phyloP scores from a whole-genome alignment of 2,113 vertebrate species.

The Phocoena sinus region DNA sequence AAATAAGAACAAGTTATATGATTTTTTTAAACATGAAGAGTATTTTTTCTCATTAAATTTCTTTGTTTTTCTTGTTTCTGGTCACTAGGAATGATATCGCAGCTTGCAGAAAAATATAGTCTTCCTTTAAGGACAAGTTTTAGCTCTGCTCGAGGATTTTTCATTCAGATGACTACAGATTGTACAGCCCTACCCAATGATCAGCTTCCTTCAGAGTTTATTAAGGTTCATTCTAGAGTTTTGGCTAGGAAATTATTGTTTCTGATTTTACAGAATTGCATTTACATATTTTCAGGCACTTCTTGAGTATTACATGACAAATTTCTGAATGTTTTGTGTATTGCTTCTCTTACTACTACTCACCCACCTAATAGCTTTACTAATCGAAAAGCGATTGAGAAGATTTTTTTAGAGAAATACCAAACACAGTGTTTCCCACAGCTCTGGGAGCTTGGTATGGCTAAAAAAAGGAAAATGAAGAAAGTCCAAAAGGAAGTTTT shows the following conservation, averaged over 20 bases:
- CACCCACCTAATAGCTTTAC: neutral
- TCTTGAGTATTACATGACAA: neutral
- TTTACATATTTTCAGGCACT: neutral
- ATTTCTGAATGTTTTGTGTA: neutral
- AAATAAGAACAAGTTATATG: conserved; percentile 5
- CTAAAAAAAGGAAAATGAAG: neutral
- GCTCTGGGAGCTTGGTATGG: neutral
- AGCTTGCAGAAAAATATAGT: conserved; percentile 88
- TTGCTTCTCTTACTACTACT: neutral
- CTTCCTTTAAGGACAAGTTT: conserved; percentile 95
- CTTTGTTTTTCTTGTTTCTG: conserved; percentile 4
- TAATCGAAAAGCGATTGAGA: neutral
- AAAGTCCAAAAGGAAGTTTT: neutral
- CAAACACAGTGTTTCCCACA: neutral
- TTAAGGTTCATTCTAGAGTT: conserved; percentile 87
- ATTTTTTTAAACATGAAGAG: neutral
- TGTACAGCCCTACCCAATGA: conserved; percentile 80
- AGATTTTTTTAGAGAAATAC: neutral
- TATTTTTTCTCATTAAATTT: conserved; percentile 9
- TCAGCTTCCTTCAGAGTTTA: conserved; percentile 92
- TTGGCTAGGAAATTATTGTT: neutral
- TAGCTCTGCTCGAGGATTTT: conserved; percentile 93
- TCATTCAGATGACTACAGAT: conserved; percentile 92
- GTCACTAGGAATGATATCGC: conserved; percentile 88
- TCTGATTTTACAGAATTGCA: neutral